Conservation (phyloP, 2,888 invertebrate genomes). For the Argyresthia albistria region DNA sequence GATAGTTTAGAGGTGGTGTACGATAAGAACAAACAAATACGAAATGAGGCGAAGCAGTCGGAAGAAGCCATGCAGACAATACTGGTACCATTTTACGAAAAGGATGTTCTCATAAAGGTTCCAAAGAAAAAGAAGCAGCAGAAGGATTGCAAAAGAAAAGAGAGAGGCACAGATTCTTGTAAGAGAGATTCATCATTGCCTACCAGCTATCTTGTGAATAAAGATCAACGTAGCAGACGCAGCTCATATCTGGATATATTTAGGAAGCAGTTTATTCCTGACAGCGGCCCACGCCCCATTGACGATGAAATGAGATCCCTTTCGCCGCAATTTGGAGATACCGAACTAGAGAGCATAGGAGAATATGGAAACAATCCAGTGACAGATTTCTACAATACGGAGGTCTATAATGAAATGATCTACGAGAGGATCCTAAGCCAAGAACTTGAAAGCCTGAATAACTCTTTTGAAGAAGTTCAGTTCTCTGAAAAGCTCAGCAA, state of each 20-base stretch:
- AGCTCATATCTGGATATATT: constrained; percentile 50
- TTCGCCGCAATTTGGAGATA: constrained; percentile 57
- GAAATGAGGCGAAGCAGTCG: constrained; percentile 9
- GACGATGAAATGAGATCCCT: constrained; percentile 45
- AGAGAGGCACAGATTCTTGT: no score
- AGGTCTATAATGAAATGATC: constrained; percentile 56
- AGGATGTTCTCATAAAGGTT: constrained; percentile 56
- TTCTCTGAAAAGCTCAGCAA: background rate
- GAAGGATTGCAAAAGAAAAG: no score
- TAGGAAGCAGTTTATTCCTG: constrained; percentile 42
- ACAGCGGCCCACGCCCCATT: constrained; percentile 16
- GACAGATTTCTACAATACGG: constrained; percentile 48
- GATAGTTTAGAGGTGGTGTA: constrained; percentile 49
- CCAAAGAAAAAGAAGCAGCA: constrained; percentile 23
- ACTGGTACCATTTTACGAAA: constrained; percentile 61
- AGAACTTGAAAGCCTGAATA: constrained; percentile 23
- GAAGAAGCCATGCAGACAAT: constrained; percentile 52
- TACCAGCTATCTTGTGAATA: constrained; percentile 41
- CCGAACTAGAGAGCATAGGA: constrained; percentile 49
- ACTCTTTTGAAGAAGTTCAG: constrained; percentile 30
- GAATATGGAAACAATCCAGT: constrained; percentile 22
- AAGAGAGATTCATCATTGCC: constrained; percentile 5
- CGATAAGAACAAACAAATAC: constrained; percentile 24
- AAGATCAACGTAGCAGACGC: constrained; percentile 28
- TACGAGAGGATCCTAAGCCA: constrained; percentile 47